Evolutionary conservation across 2,888 invertebrate species (phyloP), one percentile per base, ranked within the genome.

Genomic region (Terebella lapidaria): DNA sequence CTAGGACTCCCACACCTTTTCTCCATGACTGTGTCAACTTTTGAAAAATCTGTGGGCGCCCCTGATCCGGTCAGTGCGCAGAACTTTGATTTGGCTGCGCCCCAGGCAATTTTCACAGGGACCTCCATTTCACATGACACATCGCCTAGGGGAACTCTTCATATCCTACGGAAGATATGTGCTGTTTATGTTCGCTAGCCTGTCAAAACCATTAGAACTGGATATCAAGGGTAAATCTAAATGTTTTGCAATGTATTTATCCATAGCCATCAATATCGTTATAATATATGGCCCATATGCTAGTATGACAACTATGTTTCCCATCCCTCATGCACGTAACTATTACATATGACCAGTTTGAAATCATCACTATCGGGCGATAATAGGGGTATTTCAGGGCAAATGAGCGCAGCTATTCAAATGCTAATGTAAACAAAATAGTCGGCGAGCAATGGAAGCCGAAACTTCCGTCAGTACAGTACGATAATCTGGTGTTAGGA

Each of bases 401-500:
- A 49, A 49, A n/a, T 49, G 49, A 49, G 49, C 49, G 49, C 18
- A n/a, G 18, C 49, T 49, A n/a, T 49, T 49, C 49, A 49, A 49
- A 49, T 49, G 49, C 49, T 49, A 49, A 49, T 49, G 49, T 49
- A 49, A 49, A 49, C 49, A 49, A 49, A 49, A 49, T 49, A 49
- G 49, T 35, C 42, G n/a, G 42, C n/a, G 42, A 35, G 42, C 42
- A 35, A 35, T 35, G 42, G 42, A 10, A 35, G 42, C 10, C 42
- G 42, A 35, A 35, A 35, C n/a, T 35, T n/a, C 10, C n/a, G 42
- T n/a, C n/a, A n/a, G n/a, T n/a, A n/a, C n/a, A n/a, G n/a, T n/a
- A n/a, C n/a, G n/a, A n/a, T n/a, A n/a, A n/a, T n/a, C n/a, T n/a
- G n/a, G n/a, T n/a, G n/a, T n/a, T n/a, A n/a, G n/a, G n/a, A n/a